Conservation (phyloP, 2,113 vertebrate species). For the Protobothrops flavoviridis region DNA sequence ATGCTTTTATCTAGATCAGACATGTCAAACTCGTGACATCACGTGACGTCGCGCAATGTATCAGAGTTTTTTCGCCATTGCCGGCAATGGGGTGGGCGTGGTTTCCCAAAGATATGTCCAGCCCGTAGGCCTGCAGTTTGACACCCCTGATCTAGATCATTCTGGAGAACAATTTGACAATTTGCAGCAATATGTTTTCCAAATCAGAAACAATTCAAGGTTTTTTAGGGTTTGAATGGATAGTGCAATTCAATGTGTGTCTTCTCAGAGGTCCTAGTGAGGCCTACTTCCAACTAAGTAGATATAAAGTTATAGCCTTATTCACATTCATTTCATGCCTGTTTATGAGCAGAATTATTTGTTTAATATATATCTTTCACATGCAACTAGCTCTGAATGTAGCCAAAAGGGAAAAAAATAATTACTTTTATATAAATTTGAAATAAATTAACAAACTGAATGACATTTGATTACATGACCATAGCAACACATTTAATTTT, state of each 20-base stretch:
- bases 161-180: neutral
- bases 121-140: too few species aligned
- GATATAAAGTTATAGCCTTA: neutral
- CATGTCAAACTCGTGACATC: too few species aligned
- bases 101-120: too few species aligned
- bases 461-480: neutral
- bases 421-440: constrained; percentile 6
- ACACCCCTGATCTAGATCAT: neutral
- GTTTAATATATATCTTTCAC: neutral
- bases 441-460: constrained; percentile 1
- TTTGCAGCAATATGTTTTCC: neutral
- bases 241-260: neutral
- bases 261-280: neutral
- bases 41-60: too few species aligned
- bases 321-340: neutral
- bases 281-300: neutral
- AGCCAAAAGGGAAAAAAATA: neutral
- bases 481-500: constrained; percentile 4
- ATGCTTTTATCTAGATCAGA: neutral
- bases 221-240: neutral
- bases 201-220: neutral
- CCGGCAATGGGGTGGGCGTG: too few species aligned
- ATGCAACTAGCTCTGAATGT: neutral
- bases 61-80: too few species aligned
- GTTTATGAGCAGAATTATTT: neutral